Conservation (phyloP, 2,113 vertebrate genomes). For the Pomatorhinus ruficollis region DNA sequence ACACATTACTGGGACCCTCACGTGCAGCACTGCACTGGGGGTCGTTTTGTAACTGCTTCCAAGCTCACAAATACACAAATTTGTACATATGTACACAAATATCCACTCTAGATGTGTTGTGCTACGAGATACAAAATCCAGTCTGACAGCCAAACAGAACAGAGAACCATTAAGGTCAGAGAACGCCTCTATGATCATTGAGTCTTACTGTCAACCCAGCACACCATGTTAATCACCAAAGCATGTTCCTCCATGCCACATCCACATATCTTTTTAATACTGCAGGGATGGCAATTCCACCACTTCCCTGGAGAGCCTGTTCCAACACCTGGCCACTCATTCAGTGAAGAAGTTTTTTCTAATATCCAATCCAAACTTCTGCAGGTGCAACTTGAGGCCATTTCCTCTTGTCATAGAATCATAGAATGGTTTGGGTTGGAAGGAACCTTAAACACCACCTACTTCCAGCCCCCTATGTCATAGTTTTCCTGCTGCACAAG, state of each 20-base stretch:
- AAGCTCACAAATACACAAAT: not conserved
- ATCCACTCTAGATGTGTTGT: not conserved
- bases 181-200: rapidly evolving
- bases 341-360: not conserved
- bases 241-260: not conserved
- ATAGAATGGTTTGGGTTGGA: not conserved
- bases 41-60: not conserved
- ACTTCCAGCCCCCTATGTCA: not conserved
- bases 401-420: not conserved
- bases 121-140: not conserved
- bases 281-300: not conserved
- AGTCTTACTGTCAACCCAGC: not conserved
- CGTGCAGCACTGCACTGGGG: rapidly evolving
- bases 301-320: not conserved
- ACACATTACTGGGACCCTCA: not conserved
- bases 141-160: not conserved
- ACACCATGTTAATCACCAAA: not conserved
- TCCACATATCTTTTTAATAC: not conserved
- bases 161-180: not conserved
- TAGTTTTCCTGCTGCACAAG: not conserved
- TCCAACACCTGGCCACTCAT: not conserved
- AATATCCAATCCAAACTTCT: not conserved
- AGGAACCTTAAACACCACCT: not conserved
- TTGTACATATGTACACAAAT: not conserved
- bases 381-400: not conserved